A percentile compares a stretch with the other conserved stretches of the same genome.
Evolutionary conservation across 2,113 vertebrate species (phyloP).

Genomic region (Callipepla californica): DNA sequence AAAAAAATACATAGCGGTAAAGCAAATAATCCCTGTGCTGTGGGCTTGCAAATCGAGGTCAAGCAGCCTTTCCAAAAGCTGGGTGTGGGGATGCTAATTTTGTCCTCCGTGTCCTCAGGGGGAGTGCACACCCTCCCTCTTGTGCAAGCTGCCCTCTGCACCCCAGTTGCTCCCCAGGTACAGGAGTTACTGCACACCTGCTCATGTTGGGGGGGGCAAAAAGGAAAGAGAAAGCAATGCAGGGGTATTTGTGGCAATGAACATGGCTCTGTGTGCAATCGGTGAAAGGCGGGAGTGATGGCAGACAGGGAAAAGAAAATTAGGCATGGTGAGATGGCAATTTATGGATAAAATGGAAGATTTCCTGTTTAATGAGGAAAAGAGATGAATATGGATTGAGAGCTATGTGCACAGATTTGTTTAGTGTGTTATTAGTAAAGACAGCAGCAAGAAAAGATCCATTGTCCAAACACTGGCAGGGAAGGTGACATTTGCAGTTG

Average conservation of each 20-base stretch:
- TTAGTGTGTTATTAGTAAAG: constrained; percentile 52
- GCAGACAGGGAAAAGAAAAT: not conserved
- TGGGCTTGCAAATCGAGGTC: not conserved
- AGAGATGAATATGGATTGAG: constrained; percentile 39
- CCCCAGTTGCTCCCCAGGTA: accelerated
- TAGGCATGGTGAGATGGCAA: constrained; percentile 12
- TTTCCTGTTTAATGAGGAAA: constrained; percentile 56
- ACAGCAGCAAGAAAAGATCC: constrained; percentile 47
- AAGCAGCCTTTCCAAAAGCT: not conserved
- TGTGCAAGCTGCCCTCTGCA: not conserved
- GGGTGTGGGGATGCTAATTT: not conserved
- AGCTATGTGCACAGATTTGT: constrained; percentile 59
- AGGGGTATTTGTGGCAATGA: not conserved
- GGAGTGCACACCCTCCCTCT: not conserved
- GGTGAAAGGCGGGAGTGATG: not conserved
- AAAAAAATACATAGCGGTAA: not conserved
- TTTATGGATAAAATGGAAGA: constrained; percentile 38
- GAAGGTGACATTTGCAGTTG: constrained; percentile 53
- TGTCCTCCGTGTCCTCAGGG: not conserved
- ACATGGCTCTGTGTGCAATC: not conserved
- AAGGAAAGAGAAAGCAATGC: not conserved
- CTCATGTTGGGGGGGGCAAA: not conserved
- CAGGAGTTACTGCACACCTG: not conserved
- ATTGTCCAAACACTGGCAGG: constrained; percentile 52
- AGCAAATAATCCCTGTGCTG: not conserved